These are phyloP conservation scores for Dipodomys spectabilis DNA, from an alignment of 2,113 vertebrate species.

Conservation along the genomic window DNA sequence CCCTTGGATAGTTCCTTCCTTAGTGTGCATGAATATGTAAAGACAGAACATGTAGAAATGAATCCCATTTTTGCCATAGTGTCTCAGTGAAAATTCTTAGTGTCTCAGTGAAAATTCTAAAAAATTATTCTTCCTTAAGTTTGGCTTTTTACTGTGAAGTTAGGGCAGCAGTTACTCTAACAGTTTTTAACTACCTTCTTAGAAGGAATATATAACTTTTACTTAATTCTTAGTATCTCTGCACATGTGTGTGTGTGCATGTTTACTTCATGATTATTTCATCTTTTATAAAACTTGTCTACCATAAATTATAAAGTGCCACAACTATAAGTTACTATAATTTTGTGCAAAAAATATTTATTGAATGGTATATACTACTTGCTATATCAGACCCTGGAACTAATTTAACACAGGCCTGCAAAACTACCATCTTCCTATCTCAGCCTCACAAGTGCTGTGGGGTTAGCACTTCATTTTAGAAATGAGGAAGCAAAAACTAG, in stretches of 20 bases:
- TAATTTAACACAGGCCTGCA: not conserved
- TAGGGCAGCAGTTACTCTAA: not conserved
- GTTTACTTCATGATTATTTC: not conserved
- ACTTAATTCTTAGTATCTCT: not conserved
- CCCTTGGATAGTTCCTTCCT: not conserved
- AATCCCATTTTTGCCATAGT: not conserved
- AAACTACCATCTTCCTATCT: too few species aligned
- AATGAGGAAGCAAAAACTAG: not conserved
- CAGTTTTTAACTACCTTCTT: not conserved
- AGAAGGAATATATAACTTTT: not conserved
- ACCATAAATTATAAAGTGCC: not conserved
- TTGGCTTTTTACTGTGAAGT: not conserved
- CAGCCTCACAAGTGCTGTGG: too few species aligned
- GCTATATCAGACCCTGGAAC: not conserved
- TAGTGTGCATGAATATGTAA: not conserved
- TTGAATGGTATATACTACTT: not conserved
- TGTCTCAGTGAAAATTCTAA: slow-evolving; percentile 39
- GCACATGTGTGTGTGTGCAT: not conserved
- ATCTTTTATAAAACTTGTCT: slow-evolving; percentile 2
- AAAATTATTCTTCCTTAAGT: slow-evolving; percentile 1
- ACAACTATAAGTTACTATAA: not conserved
- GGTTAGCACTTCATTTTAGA: not conserved
- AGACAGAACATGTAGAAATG: not conserved
- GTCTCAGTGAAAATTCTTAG: slow-evolving; percentile 29
- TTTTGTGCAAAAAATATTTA: not conserved